These are phyloP conservation scores for Dioctria linearis DNA, from an alignment of 2,888 invertebrate genomes.

Conservation along the genomic window DNA sequence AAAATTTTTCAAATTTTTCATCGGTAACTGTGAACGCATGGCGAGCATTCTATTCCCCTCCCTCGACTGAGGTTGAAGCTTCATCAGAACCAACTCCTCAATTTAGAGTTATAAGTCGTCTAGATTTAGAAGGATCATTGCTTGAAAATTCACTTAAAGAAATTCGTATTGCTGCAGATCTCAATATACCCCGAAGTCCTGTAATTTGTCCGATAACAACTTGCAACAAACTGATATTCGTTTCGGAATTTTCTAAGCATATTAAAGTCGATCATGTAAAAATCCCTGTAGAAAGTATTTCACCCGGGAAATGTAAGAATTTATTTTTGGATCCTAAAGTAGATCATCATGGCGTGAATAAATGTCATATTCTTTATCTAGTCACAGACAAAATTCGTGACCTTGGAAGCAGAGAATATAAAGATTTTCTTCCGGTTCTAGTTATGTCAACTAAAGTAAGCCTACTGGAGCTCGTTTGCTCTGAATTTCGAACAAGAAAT, in stretches of 20 bases:
- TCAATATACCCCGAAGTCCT: slow-evolving; percentile 63
- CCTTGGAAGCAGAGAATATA: slow-evolving; percentile 62
- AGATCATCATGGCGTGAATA: slow-evolving; percentile 60
- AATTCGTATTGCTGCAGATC: not conserved
- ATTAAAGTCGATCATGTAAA: slow-evolving; percentile 63
- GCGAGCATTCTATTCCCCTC: slow-evolving; percentile 13
- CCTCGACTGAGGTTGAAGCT: not conserved
- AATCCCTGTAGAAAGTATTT: slow-evolving; percentile 65
- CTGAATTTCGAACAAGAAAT: slow-evolving; percentile 3
- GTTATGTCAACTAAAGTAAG: slow-evolving; percentile 65
- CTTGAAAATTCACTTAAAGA: not conserved
- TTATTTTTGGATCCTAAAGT: slow-evolving; percentile 65
- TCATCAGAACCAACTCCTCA: slow-evolving; percentile 1
- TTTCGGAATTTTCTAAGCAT: slow-evolving; percentile 66
- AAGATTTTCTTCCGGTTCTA: slow-evolving; percentile 65
- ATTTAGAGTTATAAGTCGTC: slow-evolving; percentile 11
- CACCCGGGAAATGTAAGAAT: slow-evolving; percentile 63
- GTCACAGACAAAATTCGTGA: slow-evolving; percentile 64
- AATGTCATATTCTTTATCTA: slow-evolving; percentile 65
- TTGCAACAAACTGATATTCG: slow-evolving; percentile 63
- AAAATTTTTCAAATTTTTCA: not conserved
- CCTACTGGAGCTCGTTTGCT: slow-evolving; percentile 57
- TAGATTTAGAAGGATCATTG: not conserved
- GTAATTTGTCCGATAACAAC: slow-evolving; percentile 64
- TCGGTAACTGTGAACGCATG: slow-evolving; percentile 11